phyloP scores from a whole-genome alignment of 2,113 vertebrate species.

The Atherinomorus stipes region DNA sequence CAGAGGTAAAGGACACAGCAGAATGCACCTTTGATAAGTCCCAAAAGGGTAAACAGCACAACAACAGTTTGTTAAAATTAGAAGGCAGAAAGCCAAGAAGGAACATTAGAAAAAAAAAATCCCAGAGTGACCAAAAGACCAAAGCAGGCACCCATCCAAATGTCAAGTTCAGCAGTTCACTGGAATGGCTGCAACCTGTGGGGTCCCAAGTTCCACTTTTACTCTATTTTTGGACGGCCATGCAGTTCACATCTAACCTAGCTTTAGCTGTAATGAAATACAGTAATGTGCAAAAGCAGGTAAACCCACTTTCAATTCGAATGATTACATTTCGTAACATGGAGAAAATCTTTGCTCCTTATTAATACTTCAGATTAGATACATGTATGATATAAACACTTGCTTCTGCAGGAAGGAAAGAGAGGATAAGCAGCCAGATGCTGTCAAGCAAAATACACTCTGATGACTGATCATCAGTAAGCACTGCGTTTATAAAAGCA shows the following conservation, averaged over 20 bases:
- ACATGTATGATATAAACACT: no score
- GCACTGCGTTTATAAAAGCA: no score
- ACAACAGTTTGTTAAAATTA: not conserved
- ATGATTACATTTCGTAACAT: no score
- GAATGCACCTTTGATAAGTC: constrained; percentile 11
- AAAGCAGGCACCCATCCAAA: constrained; percentile 16
- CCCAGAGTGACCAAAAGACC: not conserved
- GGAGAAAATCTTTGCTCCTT: no score
- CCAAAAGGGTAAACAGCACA: constrained; percentile 12
- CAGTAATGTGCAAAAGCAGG: no score
- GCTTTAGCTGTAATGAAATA: not conserved
- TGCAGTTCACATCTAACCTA: not conserved
- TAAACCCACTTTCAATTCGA: no score
- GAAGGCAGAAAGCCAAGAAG: not conserved
- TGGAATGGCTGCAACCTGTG: constrained; percentile 26
- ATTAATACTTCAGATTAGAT: no score
- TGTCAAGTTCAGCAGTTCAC: constrained; percentile 22
- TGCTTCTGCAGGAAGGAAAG: no score
- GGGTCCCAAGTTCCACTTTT: not conserved
- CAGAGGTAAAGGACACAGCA: constrained; percentile 56
- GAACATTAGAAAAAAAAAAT: not conserved
- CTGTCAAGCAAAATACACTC: no score
- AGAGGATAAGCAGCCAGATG: no score
- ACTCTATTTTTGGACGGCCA: not conserved
- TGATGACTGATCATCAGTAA: no score